Conservation (phyloP, 2,888 invertebrate species). For the Pristionchus maxplancki region DNA sequence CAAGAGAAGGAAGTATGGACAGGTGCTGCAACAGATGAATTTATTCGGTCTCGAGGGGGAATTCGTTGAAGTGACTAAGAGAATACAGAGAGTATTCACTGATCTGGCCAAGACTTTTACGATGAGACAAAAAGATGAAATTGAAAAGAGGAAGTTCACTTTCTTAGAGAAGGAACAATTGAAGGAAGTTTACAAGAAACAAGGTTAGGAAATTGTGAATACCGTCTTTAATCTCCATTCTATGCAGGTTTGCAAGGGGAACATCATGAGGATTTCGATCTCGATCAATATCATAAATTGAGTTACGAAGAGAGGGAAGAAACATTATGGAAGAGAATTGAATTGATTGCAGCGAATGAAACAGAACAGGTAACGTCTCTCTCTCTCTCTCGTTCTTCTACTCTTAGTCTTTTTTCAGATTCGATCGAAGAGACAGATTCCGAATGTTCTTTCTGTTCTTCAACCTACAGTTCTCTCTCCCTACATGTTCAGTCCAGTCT, state of each 20-base stretch:
- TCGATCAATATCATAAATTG: slow-evolving; percentile 57
- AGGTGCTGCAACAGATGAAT: slow-evolving; percentile 56
- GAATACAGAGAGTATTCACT: slow-evolving; percentile 65
- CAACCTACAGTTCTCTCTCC: slow-evolving; percentile 69
- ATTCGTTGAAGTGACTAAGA: slow-evolving; percentile 67
- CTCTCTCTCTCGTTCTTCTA: neutral
- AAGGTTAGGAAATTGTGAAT: slow-evolving; percentile 16
- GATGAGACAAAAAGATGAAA: slow-evolving; percentile 61
- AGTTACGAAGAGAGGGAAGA: slow-evolving; percentile 47
- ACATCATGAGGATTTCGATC: slow-evolving; percentile 50
- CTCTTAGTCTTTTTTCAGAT: neutral
- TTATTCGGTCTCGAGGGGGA: slow-evolving; percentile 67
- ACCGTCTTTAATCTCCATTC: neutral
- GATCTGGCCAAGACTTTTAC: slow-evolving; percentile 65
- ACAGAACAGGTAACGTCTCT: neutral
- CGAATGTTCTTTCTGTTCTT: slow-evolving; percentile 54
- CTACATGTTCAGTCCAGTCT: slow-evolving; percentile 69
- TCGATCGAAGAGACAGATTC: slow-evolving; percentile 39
- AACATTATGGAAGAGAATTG: slow-evolving; percentile 48
- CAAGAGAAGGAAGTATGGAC: neutral
- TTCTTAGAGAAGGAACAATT: slow-evolving; percentile 70
- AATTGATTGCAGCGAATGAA: slow-evolving; percentile 43
- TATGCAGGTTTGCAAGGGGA: neutral
- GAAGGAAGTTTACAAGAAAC: slow-evolving; percentile 67
- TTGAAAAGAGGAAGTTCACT: slow-evolving; percentile 69